phyloP scores from a whole-genome alignment of 2,888 invertebrate genomes.

The Cinara cedri region DNA sequence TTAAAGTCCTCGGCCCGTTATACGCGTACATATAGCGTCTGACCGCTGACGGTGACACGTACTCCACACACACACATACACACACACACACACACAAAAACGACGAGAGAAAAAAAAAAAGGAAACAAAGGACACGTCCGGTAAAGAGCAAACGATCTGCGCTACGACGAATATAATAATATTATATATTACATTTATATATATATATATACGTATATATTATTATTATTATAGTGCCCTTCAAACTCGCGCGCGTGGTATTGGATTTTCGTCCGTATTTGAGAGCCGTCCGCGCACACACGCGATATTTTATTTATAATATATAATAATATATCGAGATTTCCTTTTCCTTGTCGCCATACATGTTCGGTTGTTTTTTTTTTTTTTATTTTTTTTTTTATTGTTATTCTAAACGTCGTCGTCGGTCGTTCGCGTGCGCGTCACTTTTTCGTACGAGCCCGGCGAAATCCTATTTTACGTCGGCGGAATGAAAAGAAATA shows the following conservation, averaged over 20 bases:
- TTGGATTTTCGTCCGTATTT: conserved; percentile 32
- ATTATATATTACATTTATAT: background rate
- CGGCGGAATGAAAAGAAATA: too few species aligned
- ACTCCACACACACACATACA: conserved; percentile 27
- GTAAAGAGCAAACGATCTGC: conserved; percentile 43
- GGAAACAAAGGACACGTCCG: conserved; percentile 52
- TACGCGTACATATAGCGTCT: background rate
- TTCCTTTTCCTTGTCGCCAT: too few species aligned
- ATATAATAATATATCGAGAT: too few species aligned
- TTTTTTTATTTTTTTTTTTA: conserved; percentile 12
- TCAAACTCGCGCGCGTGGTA: conserved; percentile 17
- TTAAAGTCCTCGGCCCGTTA: conserved; percentile 44
- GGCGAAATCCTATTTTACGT: too few species aligned
- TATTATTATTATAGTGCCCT: conserved; percentile 17
- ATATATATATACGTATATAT: background rate
- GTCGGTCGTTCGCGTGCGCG: too few species aligned
- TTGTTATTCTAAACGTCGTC: conserved; percentile 18
- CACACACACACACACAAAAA: conserved; percentile 15
- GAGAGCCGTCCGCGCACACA: conserved; percentile 2
- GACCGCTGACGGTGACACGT: conserved; percentile 56
- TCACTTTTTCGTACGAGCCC: too few species aligned
- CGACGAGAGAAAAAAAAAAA: conserved; percentile 20
- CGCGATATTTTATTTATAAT: too few species aligned
- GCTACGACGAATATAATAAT: background rate
- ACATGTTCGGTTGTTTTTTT: background rate